Conservation (phyloP, 2,888 invertebrate genomes). For the Scaptomyza reducta region DNA sequence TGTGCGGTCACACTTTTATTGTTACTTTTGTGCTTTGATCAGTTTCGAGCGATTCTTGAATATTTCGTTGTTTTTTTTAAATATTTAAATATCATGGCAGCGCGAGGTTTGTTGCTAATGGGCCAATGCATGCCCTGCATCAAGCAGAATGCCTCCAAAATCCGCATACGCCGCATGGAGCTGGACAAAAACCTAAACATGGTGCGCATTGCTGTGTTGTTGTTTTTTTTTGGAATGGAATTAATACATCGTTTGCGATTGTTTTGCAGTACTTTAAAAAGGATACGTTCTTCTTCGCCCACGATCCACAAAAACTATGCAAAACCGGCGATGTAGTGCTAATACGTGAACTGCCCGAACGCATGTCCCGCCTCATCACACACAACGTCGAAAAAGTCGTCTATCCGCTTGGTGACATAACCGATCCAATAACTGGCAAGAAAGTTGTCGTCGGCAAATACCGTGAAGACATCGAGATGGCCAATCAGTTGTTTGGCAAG, state of each 20-base stretch:
- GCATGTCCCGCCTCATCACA: slow-evolving; percentile 90
- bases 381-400: slow-evolving; percentile 92
- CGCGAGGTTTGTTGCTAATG: slow-evolving; percentile 86
- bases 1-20: slow-evolving; percentile 27
- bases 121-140: slow-evolving; percentile 92
- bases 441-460: slow-evolving; percentile 90
- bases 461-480: slow-evolving; percentile 89
- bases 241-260: background rate
- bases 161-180: slow-evolving; percentile 90
- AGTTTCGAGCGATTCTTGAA: background rate
- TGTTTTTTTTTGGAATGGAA: background rate
- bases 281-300: slow-evolving; percentile 89
- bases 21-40: background rate
- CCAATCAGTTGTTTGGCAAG: slow-evolving; percentile 89
- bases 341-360: slow-evolving; percentile 89
- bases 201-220: slow-evolving; percentile 85
- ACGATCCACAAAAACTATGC: slow-evolving; percentile 91
- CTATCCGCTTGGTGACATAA: slow-evolving; percentile 92
- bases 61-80: slow-evolving; percentile 10
- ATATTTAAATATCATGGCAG: slow-evolving; percentile 80
- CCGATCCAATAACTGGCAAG: slow-evolving; percentile 93
- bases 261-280: slow-evolving; percentile 90
- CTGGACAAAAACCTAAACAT: slow-evolving; percentile 91
- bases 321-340: slow-evolving; percentile 93
- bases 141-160: slow-evolving; percentile 91